Evolutionary conservation across 2,888 invertebrate species (phyloP).

Genomic region (Lithophane leautieri): DNA sequence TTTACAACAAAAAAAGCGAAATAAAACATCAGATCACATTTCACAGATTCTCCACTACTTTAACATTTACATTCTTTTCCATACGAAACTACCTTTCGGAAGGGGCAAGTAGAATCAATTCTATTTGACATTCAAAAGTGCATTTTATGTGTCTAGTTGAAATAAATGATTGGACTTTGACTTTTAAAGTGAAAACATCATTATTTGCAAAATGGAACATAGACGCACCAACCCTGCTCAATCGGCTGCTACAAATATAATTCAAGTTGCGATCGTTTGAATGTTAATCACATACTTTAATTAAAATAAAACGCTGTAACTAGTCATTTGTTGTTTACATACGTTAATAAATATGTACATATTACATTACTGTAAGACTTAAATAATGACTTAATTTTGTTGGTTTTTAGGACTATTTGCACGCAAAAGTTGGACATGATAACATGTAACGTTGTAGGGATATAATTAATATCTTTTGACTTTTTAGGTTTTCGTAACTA

Average conservation of each 20-base stretch:
- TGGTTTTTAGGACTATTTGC: constrained; percentile 30
- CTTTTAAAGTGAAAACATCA: not conserved
- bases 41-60: not conserved
- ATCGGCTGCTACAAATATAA: constrained; percentile 37
- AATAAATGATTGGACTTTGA: not conserved
- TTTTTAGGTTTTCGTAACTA: not conserved
- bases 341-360: constrained; percentile 22
- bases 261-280: constrained; percentile 59
- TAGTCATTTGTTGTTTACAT: constrained; percentile 27
- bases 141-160: not conserved
- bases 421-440: constrained; percentile 36
- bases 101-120: not conserved
- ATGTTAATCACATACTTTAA: constrained; percentile 68
- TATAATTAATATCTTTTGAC: not conserved
- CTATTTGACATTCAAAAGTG: not conserved
- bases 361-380: constrained; percentile 25
- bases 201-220: not conserved
- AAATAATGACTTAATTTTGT: constrained; percentile 47
- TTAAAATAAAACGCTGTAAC: constrained; percentile 65
- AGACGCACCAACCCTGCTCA: constrained; percentile 39
- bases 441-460: constrained; percentile 7
- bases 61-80: not conserved
- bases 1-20: too few species aligned
- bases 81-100: not conserved
- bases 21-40: too few species aligned